A percentile compares a stretch with the other conserved stretches of the same genome.
These are phyloP conservation scores for Solenopsis fugax DNA, from an alignment of 1,140 invertebrate species.

Conservation along the genomic window DNA sequence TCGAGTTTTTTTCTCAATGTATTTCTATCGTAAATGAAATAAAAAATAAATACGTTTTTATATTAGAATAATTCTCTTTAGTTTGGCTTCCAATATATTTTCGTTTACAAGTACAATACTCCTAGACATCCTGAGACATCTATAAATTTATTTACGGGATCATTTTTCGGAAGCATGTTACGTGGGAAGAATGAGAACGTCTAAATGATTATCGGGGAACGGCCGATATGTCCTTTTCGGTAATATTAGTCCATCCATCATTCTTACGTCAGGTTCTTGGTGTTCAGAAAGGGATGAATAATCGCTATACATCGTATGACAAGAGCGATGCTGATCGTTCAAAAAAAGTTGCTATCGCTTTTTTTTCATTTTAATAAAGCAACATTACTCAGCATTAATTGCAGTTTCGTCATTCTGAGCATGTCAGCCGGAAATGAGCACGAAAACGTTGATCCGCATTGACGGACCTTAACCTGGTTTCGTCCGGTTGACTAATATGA, in stretches of 20 bases:
- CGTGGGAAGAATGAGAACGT: slow-evolving; percentile 39
- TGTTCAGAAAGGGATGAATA: slow-evolving; percentile 45
- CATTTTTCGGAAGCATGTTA: slow-evolving; percentile 6
- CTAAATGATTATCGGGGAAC: slow-evolving; percentile 15
- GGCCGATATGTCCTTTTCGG: background rate
- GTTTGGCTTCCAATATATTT: background rate
- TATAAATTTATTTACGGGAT: slow-evolving; percentile 43
- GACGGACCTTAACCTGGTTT: slow-evolving; percentile 41
- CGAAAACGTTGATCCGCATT: slow-evolving; percentile 42
- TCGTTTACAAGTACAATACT: background rate
- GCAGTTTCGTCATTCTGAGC: background rate
- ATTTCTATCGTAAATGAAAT: background rate
- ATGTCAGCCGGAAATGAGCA: background rate
- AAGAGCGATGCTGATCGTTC: slow-evolving; percentile 35
- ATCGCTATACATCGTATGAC: slow-evolving; percentile 32
- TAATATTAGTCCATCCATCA: slow-evolving; percentile 69
- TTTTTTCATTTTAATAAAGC: slow-evolving; percentile 37
- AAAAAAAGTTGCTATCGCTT: slow-evolving; percentile 16
- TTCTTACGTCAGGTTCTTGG: slow-evolving; percentile 40
- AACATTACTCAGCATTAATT: slow-evolving; percentile 47
- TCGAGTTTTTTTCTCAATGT: background rate
- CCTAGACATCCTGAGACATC: background rate
- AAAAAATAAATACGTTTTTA: background rate
- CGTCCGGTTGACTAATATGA: slow-evolving; percentile 40
- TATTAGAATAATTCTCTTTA: background rate